Percentiles rank a stretch among this genome's conserved stretches.
These are phyloP conservation scores for Todus mexicanus DNA, from an alignment of 2,797 vertebrate genomes.

Conservation along the genomic window DNA sequence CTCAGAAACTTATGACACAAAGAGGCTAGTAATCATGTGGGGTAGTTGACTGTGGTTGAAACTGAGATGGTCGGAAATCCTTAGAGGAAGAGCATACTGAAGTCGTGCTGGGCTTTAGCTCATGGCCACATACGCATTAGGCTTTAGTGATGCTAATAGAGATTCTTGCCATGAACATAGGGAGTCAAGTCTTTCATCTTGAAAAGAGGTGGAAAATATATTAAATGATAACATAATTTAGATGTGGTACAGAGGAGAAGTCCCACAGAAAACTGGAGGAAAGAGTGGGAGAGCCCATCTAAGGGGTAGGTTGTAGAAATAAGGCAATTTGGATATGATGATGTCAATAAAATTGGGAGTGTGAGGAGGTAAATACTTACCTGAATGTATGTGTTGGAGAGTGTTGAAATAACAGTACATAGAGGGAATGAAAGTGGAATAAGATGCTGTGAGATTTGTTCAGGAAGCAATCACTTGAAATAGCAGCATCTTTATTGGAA, in stretches of 20 bases:
- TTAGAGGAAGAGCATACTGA: background rate
- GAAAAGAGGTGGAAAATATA: background rate
- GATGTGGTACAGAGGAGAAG: background rate
- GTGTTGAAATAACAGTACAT: background rate
- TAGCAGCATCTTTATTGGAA: background rate
- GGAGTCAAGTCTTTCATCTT: background rate
- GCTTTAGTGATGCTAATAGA: background rate
- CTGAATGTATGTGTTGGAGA: background rate
- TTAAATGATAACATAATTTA: background rate
- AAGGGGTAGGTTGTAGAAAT: background rate
- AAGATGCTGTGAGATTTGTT: background rate
- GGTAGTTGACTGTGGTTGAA: background rate
- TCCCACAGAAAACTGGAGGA: background rate
- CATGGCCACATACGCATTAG: fast-evolving
- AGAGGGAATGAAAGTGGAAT: background rate
- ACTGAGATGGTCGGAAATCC: background rate
- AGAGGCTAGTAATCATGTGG: background rate
- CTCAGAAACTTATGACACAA: background rate
- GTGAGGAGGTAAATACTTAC: background rate
- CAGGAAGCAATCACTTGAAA: background rate
- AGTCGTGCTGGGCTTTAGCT: background rate
- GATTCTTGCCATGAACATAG: background rate
- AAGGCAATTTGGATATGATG: background rate
- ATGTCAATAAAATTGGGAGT: background rate
- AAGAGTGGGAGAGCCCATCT: background rate